Evolutionary conservation across 2,797 vertebrate species (phyloP).

Genomic region (Liparis tanakae): DNA sequence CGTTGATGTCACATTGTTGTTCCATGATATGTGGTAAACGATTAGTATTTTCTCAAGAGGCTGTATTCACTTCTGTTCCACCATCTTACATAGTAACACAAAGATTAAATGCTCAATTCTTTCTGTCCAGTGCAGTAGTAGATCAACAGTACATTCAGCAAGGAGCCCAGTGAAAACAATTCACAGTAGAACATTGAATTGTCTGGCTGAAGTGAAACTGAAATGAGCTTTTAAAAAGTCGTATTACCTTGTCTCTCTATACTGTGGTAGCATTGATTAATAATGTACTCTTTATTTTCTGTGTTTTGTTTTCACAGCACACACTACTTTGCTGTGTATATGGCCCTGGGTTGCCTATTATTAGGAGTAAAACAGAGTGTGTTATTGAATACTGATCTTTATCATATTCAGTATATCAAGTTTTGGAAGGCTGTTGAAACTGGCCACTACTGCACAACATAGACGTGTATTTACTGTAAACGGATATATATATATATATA

Average conservation of each 20-base stretch:
- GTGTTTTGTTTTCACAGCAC: slow-evolving; percentile 9
- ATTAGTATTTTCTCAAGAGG: background rate
- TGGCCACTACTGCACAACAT: too few species aligned
- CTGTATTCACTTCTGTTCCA: background rate
- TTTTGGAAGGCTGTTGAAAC: slow-evolving; percentile 1
- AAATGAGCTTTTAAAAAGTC: background rate
- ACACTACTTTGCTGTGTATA: background rate
- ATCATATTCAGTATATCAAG: background rate
- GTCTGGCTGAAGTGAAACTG: slow-evolving; percentile 3
- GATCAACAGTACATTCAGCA: background rate
- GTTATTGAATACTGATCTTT: background rate
- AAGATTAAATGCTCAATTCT: background rate
- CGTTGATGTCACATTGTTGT: background rate
- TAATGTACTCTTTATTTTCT: slow-evolving; percentile 21
- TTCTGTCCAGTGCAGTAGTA: background rate
- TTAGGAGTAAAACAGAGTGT: background rate
- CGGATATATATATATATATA: background rate
- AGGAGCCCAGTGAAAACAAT: background rate
- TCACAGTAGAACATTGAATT: background rate
- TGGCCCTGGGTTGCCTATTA: background rate
- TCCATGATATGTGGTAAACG: background rate
- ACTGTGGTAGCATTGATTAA: background rate
- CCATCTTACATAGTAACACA: background rate
- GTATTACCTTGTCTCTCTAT: background rate
- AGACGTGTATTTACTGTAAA: too few species aligned